Base-by-base conservation (phyloP, 1,140 invertebrate species). In the Zaprionus nigranus region DNA sequence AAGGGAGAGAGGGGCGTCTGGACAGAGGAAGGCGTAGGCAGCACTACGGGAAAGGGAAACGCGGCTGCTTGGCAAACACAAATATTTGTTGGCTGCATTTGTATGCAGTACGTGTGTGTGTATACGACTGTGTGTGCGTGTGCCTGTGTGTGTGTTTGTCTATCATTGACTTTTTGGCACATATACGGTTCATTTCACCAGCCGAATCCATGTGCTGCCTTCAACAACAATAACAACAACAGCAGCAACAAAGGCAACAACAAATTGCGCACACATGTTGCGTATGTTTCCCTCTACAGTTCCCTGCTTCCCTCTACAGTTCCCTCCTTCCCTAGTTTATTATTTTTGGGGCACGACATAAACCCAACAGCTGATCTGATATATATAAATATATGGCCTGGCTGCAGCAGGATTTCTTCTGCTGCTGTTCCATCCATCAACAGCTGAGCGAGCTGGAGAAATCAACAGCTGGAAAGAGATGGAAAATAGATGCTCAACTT, bases 141-240 rank as follows among this genome's bases (percentile, higher is more conserved):
- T 56, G n/a, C 49, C 36, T 74, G 43, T 70, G 28, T 34, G 11
- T 64, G n/a, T 43, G 46, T 60, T 28, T 36, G 65, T 70, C 63
- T 63, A 69, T 75, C 72, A 58, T 65, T 75, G 73, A 75, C 73
- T 75, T 75, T 75, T 75, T 75, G 73, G 73, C 73, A 75, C 73
- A 75, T 70, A 75, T 75, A 63, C 73, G 66, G 53, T 75, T 75
- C 73, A 75, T 75, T 75, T 75, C 36, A 68, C 30, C 58, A 75
- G 49, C 49, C 51, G 56, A 73, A 73, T 73, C 57, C 70, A 73
- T 73, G 70, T 73, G 70, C 70, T 73, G 58, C 63, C 22, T 65
- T 49, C 34, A 67, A 46, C 64, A 58, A 28, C 64, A 58, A 24
- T 24, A 67, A 46, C 64, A 58, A 28, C 64, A 58, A 24, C 66